Evolutionary conservation across 2,888 invertebrate genomes (phyloP), one percentile per base, ranked within the genome.

Genomic region (Pterostichus niger): DNA sequence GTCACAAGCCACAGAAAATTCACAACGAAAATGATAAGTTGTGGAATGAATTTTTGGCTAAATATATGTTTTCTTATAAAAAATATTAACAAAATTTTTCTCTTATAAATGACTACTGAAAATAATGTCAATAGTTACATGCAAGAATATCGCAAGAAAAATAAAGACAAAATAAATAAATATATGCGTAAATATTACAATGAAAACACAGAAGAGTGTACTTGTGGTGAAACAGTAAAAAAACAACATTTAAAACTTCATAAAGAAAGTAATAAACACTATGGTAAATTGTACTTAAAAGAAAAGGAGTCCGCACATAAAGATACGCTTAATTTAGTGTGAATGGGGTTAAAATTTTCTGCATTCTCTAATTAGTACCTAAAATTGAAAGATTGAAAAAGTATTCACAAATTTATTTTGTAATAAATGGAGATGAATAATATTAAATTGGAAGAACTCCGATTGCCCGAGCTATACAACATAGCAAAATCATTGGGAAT

Each of bases 141-240:
- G 68, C 68, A 68, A 68, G 68, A 68, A 68, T 68, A 68, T 40
- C 68, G 68, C 40, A 35, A 15, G 10, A 68, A 68, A 40, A 68
- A 68, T 68, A 68, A 44, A 68, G 68, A 68, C 68, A 68, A 68
- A 68, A 68, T 68, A 40, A 68, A 68, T 68, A 35, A 68, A 9
- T 68, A 68, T 68, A 68, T 68, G 68, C 68, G 68, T 44, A 40
- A 68, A 68, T 68, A 68, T 68, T 44, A 68, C 35, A 44, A 68
- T 68, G 40, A 44, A 68, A 68, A 68, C 68, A 68, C 68, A 40
- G 68, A 40, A 68, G 11, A 35, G 68, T 68, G 68, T 40, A 68
- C 68, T 40, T 68, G 68, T 40, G 40, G 68, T 15, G 35, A 68
- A 68, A 40, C 40, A 56, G 40, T 68, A 40, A 68, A 68, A 68